phyloP scores from a whole-genome alignment of 2,888 invertebrate genomes.

The Hermaeophaga mercurialis region DNA sequence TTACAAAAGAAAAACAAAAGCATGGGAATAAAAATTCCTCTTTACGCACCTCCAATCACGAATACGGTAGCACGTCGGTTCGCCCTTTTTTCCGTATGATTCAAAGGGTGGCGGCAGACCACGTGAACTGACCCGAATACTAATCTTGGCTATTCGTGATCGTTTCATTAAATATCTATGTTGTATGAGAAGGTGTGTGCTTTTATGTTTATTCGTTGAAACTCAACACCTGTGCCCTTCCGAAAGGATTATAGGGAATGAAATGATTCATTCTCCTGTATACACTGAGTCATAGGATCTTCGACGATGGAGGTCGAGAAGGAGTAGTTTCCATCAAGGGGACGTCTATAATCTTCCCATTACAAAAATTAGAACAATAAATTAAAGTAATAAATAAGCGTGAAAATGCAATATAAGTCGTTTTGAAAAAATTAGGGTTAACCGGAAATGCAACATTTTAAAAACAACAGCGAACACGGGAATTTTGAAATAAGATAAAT shows the following conservation, averaged over 20 bases:
- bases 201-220: slow-evolving; percentile 28
- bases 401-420: too few species aligned
- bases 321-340: too few species aligned
- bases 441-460: too few species aligned
- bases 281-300: slow-evolving; percentile 29
- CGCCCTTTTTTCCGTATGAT: slow-evolving; percentile 28
- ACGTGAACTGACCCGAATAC: slow-evolving; percentile 41
- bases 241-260: slow-evolving; percentile 35
- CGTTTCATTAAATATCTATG: too few species aligned
- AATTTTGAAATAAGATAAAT: too few species aligned
- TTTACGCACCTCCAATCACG: slow-evolving; percentile 31
- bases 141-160: too few species aligned
- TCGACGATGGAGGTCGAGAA: background rate
- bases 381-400: too few species aligned
- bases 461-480: too few species aligned
- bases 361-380: too few species aligned
- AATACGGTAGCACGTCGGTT: slow-evolving; percentile 11
- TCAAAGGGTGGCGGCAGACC: slow-evolving; percentile 34
- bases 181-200: slow-evolving; percentile 6
- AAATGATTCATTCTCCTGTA: slow-evolving; percentile 23
- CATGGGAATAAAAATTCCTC: slow-evolving; percentile 15
- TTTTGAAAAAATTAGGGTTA: too few species aligned
- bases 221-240: slow-evolving; percentile 41
- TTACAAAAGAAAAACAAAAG: slow-evolving; percentile 24
- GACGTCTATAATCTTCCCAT: too few species aligned